Percentiles rank a stretch among this genome's conserved stretches.
Conservation (phyloP, 2,888 invertebrate species). For the Habroteleia sp. region DNA sequence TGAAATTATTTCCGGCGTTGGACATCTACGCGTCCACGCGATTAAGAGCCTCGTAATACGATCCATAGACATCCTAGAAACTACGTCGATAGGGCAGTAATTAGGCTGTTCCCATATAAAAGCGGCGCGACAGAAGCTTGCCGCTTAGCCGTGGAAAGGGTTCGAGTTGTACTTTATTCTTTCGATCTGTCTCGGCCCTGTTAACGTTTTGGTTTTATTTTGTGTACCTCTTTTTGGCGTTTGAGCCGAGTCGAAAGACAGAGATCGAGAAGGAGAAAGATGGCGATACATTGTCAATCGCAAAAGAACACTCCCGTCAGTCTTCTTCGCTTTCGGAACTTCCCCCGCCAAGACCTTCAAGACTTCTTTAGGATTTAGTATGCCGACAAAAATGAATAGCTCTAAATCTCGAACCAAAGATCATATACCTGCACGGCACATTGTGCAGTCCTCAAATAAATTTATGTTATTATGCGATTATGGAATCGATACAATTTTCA, state of each 20-base stretch:
- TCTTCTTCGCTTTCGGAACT: slow-evolving; percentile 52
- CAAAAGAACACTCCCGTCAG: slow-evolving; percentile 58
- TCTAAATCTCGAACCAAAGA: slow-evolving; percentile 41
- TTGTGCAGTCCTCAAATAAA: slow-evolving; percentile 40
- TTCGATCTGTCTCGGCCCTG: slow-evolving; percentile 36
- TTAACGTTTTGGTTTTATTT: slow-evolving; percentile 45
- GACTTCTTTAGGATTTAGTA: slow-evolving; percentile 59
- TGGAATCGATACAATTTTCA: slow-evolving; percentile 27
- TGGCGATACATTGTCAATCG: slow-evolving; percentile 56
- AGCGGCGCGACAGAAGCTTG: slow-evolving; percentile 60
- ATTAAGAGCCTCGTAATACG: slow-evolving; percentile 63
- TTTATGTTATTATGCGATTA: slow-evolving; percentile 44
- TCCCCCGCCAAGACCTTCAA: slow-evolving; percentile 32
- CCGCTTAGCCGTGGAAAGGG: slow-evolving; percentile 39
- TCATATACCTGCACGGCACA: slow-evolving; percentile 41
- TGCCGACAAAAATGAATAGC: slow-evolving; percentile 62
- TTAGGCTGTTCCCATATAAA: slow-evolving; percentile 73
- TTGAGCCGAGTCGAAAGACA: slow-evolving; percentile 50
- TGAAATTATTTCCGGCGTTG: slow-evolving; percentile 57
- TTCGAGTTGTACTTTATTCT: slow-evolving; percentile 58
- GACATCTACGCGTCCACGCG: slow-evolving; percentile 61
- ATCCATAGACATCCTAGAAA: slow-evolving; percentile 56
- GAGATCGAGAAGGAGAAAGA: slow-evolving; percentile 39
- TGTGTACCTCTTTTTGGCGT: slow-evolving; percentile 55
- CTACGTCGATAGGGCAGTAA: slow-evolving; percentile 75